phyloP scores from a whole-genome alignment of 2,888 invertebrate species.

The Piscicola geometra region DNA sequence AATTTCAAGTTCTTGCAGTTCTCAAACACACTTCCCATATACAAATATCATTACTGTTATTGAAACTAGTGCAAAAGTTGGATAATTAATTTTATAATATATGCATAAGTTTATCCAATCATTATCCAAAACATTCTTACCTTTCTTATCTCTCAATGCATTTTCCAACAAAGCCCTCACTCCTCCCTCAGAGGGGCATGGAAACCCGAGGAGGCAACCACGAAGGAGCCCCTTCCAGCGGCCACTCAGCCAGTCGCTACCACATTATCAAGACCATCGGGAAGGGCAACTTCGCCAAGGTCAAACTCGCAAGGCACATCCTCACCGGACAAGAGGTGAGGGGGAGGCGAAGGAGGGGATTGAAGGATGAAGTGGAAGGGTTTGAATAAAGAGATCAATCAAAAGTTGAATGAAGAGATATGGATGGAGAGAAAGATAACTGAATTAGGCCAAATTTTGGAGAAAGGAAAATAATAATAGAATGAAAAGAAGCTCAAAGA shows the following conservation, averaged over 20 bases:
- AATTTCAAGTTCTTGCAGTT: no score
- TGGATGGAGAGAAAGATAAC: no score
- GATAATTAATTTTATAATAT: neutral
- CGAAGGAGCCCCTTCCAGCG: neutral
- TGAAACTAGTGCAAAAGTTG: no score
- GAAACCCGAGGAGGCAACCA: neutral
- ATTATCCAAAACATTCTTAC: neutral
- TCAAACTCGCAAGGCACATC: conserved; percentile 28
- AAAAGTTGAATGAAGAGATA: no score
- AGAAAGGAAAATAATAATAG: no score
- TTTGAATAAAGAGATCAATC: no score
- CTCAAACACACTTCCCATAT: no score
- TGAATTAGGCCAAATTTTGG: no score
- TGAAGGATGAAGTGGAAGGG: no score
- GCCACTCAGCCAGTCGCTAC: neutral
- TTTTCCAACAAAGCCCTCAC: neutral
- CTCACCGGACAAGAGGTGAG: conserved; percentile 26
- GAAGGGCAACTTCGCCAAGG: conserved; percentile 75
- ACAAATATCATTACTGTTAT: no score
- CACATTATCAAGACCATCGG: conserved; percentile 94
- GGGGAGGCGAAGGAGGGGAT: no score
- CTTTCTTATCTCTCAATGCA: neutral
- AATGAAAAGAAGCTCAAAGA: no score
- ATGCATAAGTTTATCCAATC: neutral
- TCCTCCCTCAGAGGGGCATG: neutral